Evolutionary conservation across 2,888 invertebrate species (phyloP).

Genomic region (Drosophila multiciliata): DNA sequence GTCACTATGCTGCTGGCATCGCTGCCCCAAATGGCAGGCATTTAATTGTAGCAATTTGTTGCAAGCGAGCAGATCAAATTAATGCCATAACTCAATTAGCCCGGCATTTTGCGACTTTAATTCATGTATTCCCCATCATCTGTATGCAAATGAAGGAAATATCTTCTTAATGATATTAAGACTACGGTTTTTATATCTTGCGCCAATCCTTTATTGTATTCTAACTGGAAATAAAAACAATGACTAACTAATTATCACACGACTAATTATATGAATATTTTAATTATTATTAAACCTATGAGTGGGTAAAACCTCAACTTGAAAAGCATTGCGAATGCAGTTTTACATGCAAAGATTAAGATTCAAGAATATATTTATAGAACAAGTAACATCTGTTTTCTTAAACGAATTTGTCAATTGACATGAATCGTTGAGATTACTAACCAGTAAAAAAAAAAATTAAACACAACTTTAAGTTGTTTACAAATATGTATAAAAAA

Average conservation of each 20-base stretch:
- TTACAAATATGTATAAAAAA: not conserved
- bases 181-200: conserved; percentile 5
- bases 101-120: conserved; percentile 34
- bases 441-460: not conserved
- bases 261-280: not conserved
- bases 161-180: conserved; percentile 1
- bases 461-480: not conserved
- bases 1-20: conserved; percentile 65
- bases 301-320: conserved; percentile 2
- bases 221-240: not conserved
- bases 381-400: not conserved
- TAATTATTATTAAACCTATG: conserved; percentile 3
- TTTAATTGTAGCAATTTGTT: conserved; percentile 75
- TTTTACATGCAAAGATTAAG: not conserved
- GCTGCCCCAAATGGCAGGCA: conserved; percentile 42
- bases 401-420: not conserved
- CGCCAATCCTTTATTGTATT: not conserved
- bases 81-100: conserved; percentile 77
- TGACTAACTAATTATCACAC: not conserved
- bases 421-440: not conserved
- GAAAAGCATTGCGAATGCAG: not conserved
- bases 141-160: conserved; percentile 9
- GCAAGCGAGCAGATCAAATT: conserved; percentile 66
- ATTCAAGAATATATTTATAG: not conserved
- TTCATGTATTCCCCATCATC: not conserved